phyloP scores from a whole-genome alignment of 2,888 invertebrate species.

The Dascillus cervinus region DNA sequence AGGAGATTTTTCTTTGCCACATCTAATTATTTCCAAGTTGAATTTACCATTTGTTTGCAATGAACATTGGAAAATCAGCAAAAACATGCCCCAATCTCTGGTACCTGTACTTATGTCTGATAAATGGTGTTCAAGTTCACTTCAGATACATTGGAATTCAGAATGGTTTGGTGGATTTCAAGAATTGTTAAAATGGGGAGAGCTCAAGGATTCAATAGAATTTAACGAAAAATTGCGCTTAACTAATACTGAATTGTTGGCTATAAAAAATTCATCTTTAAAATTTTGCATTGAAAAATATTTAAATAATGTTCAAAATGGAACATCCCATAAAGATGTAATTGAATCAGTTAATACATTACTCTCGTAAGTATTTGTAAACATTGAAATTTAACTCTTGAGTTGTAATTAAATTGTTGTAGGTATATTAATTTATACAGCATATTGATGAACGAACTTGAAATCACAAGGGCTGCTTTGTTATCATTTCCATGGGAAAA shows the following conservation, averaged over 20 bases:
- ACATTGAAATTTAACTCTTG: constrained; percentile 4
- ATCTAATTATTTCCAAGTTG: constrained; percentile 39
- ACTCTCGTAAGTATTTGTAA: constrained; percentile 44
- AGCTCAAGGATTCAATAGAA: constrained; percentile 21
- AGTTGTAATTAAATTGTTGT: too few relatives aligned
- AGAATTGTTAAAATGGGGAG: constrained; percentile 31
- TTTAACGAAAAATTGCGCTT: constrained; percentile 33
- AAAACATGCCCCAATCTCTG: constrained; percentile 13
- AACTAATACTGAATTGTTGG: constrained; percentile 42
- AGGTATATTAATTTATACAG: constrained; percentile 45
- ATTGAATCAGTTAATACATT: constrained; percentile 48
- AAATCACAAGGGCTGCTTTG: constrained; percentile 31
- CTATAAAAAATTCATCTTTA: constrained; percentile 48
- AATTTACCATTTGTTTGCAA: constrained; percentile 44
- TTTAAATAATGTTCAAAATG: constrained; percentile 54
- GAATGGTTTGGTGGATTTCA: constrained; percentile 39
- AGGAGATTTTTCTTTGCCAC: constrained; percentile 43
- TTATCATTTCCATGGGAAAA: constrained; percentile 54
- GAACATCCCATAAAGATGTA: constrained; percentile 53
- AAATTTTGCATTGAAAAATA: constrained; percentile 47
- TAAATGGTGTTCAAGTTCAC: constrained; percentile 33
- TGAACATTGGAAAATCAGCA: constrained; percentile 44
- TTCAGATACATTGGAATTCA: constrained; percentile 42
- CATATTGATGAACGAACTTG: constrained; percentile 30
- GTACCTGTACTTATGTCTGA: constrained; percentile 31